These are phyloP conservation scores for Salmo trutta DNA, from an alignment of 2,797 vertebrate genomes.

Conservation along the genomic window DNA sequence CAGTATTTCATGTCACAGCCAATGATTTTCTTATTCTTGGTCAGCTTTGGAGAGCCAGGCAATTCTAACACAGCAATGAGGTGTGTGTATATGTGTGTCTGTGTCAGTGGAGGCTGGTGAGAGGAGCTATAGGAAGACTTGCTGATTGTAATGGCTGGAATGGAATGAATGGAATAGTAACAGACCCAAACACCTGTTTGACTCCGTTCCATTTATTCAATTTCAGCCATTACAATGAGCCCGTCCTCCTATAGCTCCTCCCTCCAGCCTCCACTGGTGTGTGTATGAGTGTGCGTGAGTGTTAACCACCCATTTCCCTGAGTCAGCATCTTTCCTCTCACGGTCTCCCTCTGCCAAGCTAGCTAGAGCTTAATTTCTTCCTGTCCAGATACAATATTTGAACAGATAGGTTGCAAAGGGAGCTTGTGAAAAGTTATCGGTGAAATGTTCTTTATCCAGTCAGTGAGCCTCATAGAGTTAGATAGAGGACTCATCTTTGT, in stretches of 20 bases:
- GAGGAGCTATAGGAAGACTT: too few species aligned
- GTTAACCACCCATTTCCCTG: background rate
- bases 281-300: background rate
- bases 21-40: slow-evolving; percentile 8
- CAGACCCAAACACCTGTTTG: too few species aligned
- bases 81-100: background rate
- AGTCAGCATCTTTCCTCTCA: background rate
- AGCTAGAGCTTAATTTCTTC: background rate
- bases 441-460: background rate
- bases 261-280: too few species aligned
- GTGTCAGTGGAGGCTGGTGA: too few species aligned
- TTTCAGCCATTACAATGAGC: too few species aligned
- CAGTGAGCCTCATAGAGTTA: too few species aligned
- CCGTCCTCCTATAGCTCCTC: too few species aligned
- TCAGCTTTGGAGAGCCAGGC: slow-evolving; percentile 8
- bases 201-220: too few species aligned
- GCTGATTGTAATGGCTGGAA: too few species aligned
- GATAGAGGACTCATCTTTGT: too few species aligned
- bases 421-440: background rate
- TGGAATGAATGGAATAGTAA: too few species aligned
- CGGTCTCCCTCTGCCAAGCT: background rate
- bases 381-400: background rate
- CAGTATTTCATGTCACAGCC: slow-evolving; percentile 9
- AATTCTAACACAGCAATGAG: background rate
- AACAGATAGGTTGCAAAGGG: background rate